phyloP scores from a whole-genome alignment of 1,140 invertebrate species.

The Drosophila yakuba region DNA sequence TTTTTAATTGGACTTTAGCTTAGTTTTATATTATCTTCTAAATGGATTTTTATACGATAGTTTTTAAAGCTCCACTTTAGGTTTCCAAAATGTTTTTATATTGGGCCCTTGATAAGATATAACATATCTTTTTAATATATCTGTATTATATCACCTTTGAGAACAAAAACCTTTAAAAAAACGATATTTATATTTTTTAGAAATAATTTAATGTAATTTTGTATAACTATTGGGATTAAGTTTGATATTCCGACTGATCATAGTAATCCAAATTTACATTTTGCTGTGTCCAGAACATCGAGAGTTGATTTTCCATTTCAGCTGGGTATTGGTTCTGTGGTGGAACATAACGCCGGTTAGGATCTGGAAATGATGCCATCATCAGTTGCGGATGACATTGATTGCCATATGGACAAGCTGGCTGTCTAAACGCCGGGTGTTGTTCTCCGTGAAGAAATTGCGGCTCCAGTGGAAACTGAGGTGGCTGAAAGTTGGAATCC shows the following conservation, averaged over 20 bases:
- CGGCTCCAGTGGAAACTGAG: background rate
- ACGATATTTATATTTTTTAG: too few species aligned
- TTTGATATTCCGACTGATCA: conserved; percentile 13
- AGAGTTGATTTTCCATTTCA: background rate
- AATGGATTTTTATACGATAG: too few species aligned
- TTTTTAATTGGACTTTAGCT: too few species aligned
- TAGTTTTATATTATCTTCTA: background rate
- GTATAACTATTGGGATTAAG: background rate
- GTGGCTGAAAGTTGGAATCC: conserved; percentile 28
- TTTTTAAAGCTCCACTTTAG: too few species aligned
- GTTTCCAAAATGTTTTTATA: too few species aligned
- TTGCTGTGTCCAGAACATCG: background rate
- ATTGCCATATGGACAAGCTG: background rate
- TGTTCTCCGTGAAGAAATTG: background rate
- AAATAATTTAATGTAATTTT: background rate
- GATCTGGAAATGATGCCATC: background rate
- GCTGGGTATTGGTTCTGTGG: background rate
- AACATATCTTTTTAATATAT: too few species aligned
- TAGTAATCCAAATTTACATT: background rate
- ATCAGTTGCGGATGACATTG: background rate
- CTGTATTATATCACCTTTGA: too few species aligned
- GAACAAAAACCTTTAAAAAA: too few species aligned
- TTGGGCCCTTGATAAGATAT: too few species aligned
- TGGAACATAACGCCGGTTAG: background rate
- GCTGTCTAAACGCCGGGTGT: too few species aligned